Base-by-base conservation (phyloP, 1,140 invertebrate species). In the Trichogramma pretiosum region DNA sequence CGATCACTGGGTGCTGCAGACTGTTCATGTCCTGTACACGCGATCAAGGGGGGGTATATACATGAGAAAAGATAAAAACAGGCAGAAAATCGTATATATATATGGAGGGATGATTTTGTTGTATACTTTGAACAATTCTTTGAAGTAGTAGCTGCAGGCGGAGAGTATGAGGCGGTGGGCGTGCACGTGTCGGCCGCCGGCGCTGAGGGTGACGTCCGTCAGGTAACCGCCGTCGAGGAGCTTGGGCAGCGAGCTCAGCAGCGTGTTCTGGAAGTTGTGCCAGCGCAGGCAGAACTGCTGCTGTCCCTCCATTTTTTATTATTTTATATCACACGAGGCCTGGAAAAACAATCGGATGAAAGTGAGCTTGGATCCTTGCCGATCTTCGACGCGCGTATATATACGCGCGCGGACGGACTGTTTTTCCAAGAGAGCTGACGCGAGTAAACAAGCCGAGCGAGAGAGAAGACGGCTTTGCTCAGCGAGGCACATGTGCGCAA, bases 141-240 rank as follows among this genome's bases (percentile, higher is more conserved):
- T 83, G 68, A 95, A 94, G 72, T 93, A 95, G 53, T 86, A 83
- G 70, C 89, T 93, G 69, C 89, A 93, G 43, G 89, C 88, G 14
- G 89, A 91, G 26, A 95, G 74, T 38, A 95, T 85, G 28, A 95
- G 79, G 60, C 82, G 80, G 64, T 95, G 91, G 16, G 90, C 91
- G 57, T 83, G 82, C 40, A 94, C 68, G 34, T 78, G 81, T 43
- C 80, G 78, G 10, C 85, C 86, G 54, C 87, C 87, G 22, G 89
- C 89, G 51, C 83, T 87, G 22, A 95, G 72, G 13, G 89, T 93
- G 13, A 93, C 87, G 72, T 95, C 91, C 26, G 89, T 89, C 59
- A 95, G 77, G 61, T 87, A 78, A 58, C 91, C 89, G 46, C 84
- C 82, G 53, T 85, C 82, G 38, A 93, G 72, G 54, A 94, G 76